Evolutionary conservation across 2,113 vertebrate species (phyloP).

Genomic region (Aleadryas rufinucha): DNA sequence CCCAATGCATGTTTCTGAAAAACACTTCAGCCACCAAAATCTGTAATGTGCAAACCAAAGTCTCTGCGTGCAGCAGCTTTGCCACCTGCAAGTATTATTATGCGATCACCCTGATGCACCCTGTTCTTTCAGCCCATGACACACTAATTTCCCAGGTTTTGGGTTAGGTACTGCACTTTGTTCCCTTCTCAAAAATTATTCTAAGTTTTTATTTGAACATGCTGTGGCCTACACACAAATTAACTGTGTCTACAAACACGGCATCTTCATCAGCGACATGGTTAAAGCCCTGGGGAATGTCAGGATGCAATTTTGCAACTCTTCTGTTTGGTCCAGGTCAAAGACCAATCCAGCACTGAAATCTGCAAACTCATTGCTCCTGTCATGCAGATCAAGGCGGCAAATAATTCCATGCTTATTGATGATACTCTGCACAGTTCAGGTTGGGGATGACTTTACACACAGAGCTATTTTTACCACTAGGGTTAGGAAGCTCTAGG

Average conservation of each 20-base stretch:
- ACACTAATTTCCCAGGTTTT: not conserved
- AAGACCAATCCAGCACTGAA: not conserved
- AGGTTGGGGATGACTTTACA: not conserved
- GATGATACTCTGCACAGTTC: not conserved
- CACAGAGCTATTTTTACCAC: not conserved
- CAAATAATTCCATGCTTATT: not conserved
- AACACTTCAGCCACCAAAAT: not conserved
- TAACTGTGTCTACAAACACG: fast-evolving
- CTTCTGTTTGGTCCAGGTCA: not conserved
- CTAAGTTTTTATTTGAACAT: not conserved
- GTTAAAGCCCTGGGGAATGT: not conserved
- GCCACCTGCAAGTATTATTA: not conserved
- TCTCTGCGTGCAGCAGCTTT: not conserved
- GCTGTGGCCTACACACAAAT: not conserved
- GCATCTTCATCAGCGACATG: not conserved
- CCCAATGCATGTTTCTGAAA: not conserved
- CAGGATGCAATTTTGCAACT: not conserved
- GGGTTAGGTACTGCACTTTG: not conserved
- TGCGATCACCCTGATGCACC: not conserved
- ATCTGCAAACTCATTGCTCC: not conserved
- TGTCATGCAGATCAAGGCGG: not conserved
- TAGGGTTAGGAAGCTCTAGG: not conserved
- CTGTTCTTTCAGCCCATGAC: not conserved
- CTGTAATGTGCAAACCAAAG: not conserved
- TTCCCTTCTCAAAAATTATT: not conserved